Base-by-base conservation (phyloP, 2,113 vertebrate genomes). In the Tapirus terrestris region DNA sequence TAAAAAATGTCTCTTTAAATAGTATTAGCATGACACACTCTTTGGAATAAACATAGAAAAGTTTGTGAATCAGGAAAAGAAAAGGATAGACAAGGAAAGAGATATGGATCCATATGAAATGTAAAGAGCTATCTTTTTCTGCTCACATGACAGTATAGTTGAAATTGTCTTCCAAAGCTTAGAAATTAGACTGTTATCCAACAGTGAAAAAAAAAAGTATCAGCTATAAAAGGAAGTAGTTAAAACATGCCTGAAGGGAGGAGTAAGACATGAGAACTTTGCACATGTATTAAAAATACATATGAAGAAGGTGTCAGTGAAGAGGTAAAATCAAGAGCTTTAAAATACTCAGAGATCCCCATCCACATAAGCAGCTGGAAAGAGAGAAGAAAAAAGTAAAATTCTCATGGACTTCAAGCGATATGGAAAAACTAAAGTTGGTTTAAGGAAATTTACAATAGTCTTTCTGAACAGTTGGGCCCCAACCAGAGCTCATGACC, bases 11-110 rank as follows among this genome's bases (percentile, higher is more conserved):
- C 9, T 60, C 29, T 76, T 82, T 75, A 91, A 33, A 94, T 82
- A 70, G 29, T 51, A 31, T 77, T 88, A 76, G 25, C 75, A 92
- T 75, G 58, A 33, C 77, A 61, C 21, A 6, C 12, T 83, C n/a
- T 89, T 65, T 84, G 43, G 58, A 58, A 58, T 56, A 84, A 82
- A 95, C 29, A 91, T 4, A 87, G 11, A 53, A 79, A 97, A 95
- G 39, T n/a, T 56, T 45, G 14, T 17, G n/a, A 82, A 56, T 92
- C 11, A 36, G 25, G n/a, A 65, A 81, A 89, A 94, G 27, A 95
- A 95, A 4, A 43, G n/a, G 36, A 39, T 77, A 33, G 53, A 72
- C 29, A 70, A 89, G 51, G 72, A 85, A 67, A 80, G n/a, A 89
- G 53, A n/a, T 5, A 83, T 43, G 27, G 16, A 63, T 25, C 17